These are phyloP conservation scores for Coremacera marginata DNA, from an alignment of 2,888 invertebrate genomes.

Conservation along the genomic window DNA sequence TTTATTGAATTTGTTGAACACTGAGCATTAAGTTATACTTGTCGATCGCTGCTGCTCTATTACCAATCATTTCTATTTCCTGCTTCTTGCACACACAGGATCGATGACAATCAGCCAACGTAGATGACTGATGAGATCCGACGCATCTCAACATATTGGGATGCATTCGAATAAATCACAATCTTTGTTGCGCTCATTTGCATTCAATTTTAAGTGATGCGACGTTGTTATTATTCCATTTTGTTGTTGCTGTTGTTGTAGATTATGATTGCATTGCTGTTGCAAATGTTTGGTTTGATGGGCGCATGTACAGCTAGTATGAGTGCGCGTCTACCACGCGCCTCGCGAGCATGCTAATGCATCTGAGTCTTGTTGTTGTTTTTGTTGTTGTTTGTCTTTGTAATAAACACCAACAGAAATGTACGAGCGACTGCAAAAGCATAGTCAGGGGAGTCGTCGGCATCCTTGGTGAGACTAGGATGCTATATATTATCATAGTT, in stretches of 20 bases:
- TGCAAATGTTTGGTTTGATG: not conserved
- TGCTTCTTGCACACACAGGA: not conserved
- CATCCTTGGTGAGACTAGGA: constrained; percentile 28
- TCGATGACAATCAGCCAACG: not conserved
- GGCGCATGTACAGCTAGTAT: not conserved
- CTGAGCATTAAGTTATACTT: not conserved
- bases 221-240: constrained; percentile 38
- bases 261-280: constrained; percentile 28
- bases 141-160: not conserved
- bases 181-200: constrained; percentile 64
- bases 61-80: constrained; percentile 1
- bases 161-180: constrained; percentile 15
- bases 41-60: not conserved
- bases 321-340: constrained; percentile 23
- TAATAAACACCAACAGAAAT: not conserved
- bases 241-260: constrained; percentile 45
- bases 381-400: constrained; percentile 9
- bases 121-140: not conserved
- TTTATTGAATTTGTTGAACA: not conserved
- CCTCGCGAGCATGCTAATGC: not conserved
- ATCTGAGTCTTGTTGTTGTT: too few species aligned
- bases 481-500: constrained; percentile 3
- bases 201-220: constrained; percentile 64
- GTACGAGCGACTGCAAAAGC: not conserved
- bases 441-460: not conserved